phyloP scores from a whole-genome alignment of 2,113 vertebrate species.

The Psittacus erithacus region DNA sequence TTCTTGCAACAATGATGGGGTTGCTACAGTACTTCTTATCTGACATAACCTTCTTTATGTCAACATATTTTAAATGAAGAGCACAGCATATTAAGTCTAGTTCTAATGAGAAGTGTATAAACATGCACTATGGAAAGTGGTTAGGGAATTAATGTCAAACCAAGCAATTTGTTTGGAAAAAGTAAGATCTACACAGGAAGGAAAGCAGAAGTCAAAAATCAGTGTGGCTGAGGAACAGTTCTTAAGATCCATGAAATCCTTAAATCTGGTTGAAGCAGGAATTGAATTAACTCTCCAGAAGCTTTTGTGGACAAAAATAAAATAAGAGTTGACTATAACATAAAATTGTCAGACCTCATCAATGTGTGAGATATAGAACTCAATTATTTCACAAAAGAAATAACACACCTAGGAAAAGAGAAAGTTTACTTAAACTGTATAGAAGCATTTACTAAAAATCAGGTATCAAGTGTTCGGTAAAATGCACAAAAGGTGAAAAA shows the following conservation, averaged over 20 bases:
- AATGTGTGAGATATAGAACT: not conserved
- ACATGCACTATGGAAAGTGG: not conserved
- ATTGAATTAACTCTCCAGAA: not conserved
- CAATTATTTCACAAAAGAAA: not conserved
- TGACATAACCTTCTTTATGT: not conserved
- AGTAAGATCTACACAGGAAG: not conserved
- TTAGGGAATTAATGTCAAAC: not conserved
- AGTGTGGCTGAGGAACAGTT: not conserved
- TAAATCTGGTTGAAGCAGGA: not conserved
- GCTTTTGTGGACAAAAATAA: not conserved
- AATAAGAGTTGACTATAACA: not conserved
- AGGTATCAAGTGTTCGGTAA: not conserved
- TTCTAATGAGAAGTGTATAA: not conserved
- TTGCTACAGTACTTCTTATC: not conserved
- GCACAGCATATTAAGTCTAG: not conserved
- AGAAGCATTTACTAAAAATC: not conserved
- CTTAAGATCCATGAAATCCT: not conserved
- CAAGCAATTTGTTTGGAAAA: not conserved
- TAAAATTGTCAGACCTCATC: not conserved
- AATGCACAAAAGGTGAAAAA: not conserved
- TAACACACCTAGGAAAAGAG: not conserved
- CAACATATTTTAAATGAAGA: not conserved
- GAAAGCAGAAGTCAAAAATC: not conserved
- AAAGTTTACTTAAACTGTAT: not conserved
- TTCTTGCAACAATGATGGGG: not conserved